Base-by-base conservation (phyloP, 2,888 invertebrate genomes). In the Apocheima hispidaria region DNA sequence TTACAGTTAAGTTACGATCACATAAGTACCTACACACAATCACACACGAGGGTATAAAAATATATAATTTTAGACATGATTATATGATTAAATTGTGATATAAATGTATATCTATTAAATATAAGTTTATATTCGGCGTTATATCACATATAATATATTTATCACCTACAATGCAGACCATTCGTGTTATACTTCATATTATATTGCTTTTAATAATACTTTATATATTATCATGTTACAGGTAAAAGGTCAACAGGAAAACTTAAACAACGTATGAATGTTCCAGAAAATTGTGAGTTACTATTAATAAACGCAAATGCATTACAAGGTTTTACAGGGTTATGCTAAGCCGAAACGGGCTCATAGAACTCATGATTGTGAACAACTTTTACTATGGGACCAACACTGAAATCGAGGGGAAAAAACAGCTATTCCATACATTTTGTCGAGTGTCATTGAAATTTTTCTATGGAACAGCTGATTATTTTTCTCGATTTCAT, bases 41-140 rank as follows among this genome's bases (percentile, higher is more conserved):
- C 55, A 60, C 60, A 36, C 53, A 23, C 35, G n/a, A 2, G 50
- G 49, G 50, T 60, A 60, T 21, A 60, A 60, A 60, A 50, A 60
- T 60, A 60, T 23, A 18, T 21, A n/a, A 26, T 0, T 50, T 16
- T 9, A 30, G 44, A 16, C 16, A 16, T 30, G 30, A 30, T 43
- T 26, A 26, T 14, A 43, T 30, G 18, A 46, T 14, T 28, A n/a
- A 16, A 28, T n/a, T 44, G 44, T 44, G 44, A 44, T 28, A 38
- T 21, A 20, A 10, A 5, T 12, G 10, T 46, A 16, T 6, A 30
- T 18, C 18, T 46, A 12, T 30, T 1, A 46, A 46, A 46, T 46
- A 46, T 46, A 18, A 10, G 26, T 18, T 46, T 55, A 46, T 53
- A 43, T 18, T 43, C 12, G 33, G 4, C 14, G 16, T 46, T 51